phyloP scores from a whole-genome alignment of 2,797 vertebrate species.

The Phataginus tricuspis region DNA sequence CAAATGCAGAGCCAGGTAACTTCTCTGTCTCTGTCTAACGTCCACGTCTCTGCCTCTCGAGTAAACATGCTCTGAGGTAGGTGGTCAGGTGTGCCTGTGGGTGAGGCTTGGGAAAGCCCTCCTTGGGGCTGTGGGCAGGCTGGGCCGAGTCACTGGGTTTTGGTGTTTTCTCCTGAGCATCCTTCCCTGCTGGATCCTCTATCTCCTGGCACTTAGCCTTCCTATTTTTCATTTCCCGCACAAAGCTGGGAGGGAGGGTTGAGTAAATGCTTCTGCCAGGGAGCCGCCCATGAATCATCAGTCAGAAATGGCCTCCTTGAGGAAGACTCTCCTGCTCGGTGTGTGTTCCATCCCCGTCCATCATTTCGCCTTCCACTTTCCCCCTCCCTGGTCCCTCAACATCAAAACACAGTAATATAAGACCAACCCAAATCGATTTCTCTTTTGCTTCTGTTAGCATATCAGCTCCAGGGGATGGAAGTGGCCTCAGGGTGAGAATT shows the following conservation, averaged over 20 bases:
- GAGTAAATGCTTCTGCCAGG: neutral
- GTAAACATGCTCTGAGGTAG: neutral
- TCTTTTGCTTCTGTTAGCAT: neutral
- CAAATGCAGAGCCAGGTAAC: neutral
- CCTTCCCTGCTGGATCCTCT: neutral
- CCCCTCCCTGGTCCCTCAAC: neutral
- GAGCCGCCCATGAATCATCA: rapidly evolving
- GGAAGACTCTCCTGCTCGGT: neutral
- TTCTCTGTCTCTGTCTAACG: neutral
- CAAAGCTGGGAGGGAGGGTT: neutral
- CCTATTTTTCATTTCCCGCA: neutral
- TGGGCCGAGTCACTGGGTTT: neutral
- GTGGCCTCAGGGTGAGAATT: neutral
- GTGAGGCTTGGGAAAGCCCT: neutral
- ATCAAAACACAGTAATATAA: neutral
- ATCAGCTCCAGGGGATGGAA: neutral
- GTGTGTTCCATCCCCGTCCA: neutral
- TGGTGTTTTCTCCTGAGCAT: neutral
- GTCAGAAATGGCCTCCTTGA: neutral
- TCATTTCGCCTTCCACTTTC: neutral
- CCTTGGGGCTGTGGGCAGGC: no score
- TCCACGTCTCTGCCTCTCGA: neutral
- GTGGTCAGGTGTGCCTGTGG: neutral
- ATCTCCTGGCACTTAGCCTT: neutral
- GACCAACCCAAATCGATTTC: neutral